Evolutionary conservation across 2,797 vertebrate species (phyloP), one percentile per base, ranked within the genome.

Genomic region (Leptodactylus fallax): DNA sequence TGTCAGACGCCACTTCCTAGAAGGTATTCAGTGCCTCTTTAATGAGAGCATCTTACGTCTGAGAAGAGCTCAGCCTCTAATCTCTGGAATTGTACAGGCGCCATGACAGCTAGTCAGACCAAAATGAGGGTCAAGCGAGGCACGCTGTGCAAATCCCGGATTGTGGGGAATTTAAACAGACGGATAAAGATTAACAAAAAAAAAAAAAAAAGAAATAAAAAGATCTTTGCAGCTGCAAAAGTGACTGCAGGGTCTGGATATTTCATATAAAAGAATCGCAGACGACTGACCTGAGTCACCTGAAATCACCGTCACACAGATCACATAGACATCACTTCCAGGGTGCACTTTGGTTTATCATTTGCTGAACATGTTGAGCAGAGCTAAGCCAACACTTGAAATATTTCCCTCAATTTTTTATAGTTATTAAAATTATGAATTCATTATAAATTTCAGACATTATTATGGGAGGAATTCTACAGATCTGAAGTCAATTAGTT

Each of bases 151-250:
- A 85, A 88, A 85, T 81, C 83, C 71, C 14, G 56, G 78, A 88
- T 85, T 88, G 78, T 60, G 79, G 23, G 51, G 76, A 74, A 69
- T 67, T 85, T 76, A 56, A 60, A 47, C 69, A 53, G 69, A 25
- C 0, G 78, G 67, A 82, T 67, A 81, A 85, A 80, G 87, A 88
- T 81, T 88, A 88, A 23, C n/a, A 49, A 36, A 77, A 76, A 47
- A 71, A 77, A 76, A 47, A 71, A 79, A 63, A 36, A 19, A 76
- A 74, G 45, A 78, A 83, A 79, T 36, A 19, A 79, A 69, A 36
- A 19, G 2, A 21, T 77, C 47, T 23, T 23, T 13, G 11, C 69
- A 23, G 19, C 5, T 21, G 27, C n/a, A 56, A 27, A 49, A 11
- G 11, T 0, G 51, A 10, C 25, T 4, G 27, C 11, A 45, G 17